Base-by-base conservation (phyloP, 2,888 invertebrate genomes). In the Allophyes oxyacanthae region DNA sequence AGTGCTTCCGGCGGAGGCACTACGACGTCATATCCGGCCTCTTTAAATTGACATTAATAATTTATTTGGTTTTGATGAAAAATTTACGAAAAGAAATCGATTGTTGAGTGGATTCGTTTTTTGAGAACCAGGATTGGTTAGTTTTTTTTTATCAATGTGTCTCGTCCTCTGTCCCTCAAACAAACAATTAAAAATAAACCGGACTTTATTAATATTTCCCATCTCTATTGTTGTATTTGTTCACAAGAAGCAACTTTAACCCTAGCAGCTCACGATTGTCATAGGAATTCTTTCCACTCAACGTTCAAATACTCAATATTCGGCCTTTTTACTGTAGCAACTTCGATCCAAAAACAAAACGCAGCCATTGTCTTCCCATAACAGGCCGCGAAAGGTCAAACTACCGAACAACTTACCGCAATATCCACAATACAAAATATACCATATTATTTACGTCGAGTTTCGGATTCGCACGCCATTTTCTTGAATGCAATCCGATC, bases 11-110 rank as follows among this genome's bases (percentile, higher is more conserved):
- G 69, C 58, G 75, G 75, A 77, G 62, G 75, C 57, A 72, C 64
- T 67, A 55, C 82, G 82, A 83, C 81, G 82, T 85, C 82, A 82
- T 82, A 83, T 88, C 82, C 84, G 78, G 62, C 52, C 66, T 75
- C 72, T 73, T n/a, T 65, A 77, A 82, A 83, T 78, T 77, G 72
- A 65, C 38, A 65, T 65, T 65, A 57, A 76, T 80, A 77, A 82
- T 77, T 80, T 81, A 80, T 81, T 80, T 75, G 63, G 53, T 75
- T 73, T 69, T 68, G 62, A 71, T 64, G 64, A 54, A 58, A 56
- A 46, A 6, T 6, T 28, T 8, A 46, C 10, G 15, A n/a, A n/a
- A 11, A 33, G 10, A 7, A 7, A 28, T 25, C 46, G 10, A 10
- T 8, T 1, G 3, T 40, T 40, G 2, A 6, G 13, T 13, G 13